Evolutionary conservation across 2,888 invertebrate species (phyloP).

Genomic region (Pristionchus arcanus): DNA sequence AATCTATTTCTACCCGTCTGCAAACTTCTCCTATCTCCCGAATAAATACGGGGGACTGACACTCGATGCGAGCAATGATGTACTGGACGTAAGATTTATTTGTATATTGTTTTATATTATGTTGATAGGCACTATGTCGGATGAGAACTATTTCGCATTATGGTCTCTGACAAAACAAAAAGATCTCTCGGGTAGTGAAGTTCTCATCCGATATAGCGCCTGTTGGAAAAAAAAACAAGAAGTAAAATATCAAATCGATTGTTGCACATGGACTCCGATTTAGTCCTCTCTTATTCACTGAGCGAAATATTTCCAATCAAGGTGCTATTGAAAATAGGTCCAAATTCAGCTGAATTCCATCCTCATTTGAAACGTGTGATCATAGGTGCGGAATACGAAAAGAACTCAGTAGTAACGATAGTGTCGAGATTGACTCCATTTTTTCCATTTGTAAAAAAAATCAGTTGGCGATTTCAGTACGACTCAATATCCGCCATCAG

Average conservation of each 20-base stretch:
- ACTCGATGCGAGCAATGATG: neutral
- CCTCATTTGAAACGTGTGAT: neutral
- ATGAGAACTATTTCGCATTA: too few species aligned
- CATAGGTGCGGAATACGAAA: neutral
- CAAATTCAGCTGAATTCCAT: neutral
- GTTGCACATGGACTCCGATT: too few species aligned
- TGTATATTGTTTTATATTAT: neutral
- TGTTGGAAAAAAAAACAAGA: too few species aligned
- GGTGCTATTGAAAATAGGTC: neutral
- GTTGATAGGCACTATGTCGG: too few species aligned
- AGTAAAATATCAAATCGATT: too few species aligned
- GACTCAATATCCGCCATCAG: constrained; percentile 27
- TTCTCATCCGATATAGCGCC: too few species aligned
- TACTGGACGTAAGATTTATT: neutral
- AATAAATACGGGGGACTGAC: constrained; percentile 2
- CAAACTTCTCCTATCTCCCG: constrained; percentile 27
- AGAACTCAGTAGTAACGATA: too few species aligned
- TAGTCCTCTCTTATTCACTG: neutral
- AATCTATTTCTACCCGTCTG: neutral
- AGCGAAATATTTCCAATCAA: neutral
- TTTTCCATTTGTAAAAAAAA: neutral
- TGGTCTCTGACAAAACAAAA: too few species aligned
- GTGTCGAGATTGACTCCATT: too few species aligned
- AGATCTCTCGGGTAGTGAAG: too few species aligned
- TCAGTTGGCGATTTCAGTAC: constrained; percentile 2